Conservation (phyloP, 2,888 invertebrate species). For the Tiliacea aurago region DNA sequence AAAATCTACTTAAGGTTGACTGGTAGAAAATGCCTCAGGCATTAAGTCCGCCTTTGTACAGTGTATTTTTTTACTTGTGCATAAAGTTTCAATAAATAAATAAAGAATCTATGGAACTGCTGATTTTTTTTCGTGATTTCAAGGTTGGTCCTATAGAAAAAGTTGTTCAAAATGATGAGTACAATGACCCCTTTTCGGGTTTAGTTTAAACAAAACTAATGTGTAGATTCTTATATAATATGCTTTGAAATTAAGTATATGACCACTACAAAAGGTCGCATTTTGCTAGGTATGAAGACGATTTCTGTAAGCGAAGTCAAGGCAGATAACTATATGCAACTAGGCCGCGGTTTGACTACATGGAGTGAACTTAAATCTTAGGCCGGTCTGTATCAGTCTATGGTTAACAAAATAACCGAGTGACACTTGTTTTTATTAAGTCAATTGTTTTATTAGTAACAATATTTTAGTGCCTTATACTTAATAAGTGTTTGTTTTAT, state of each 20-base stretch:
- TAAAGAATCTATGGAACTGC: too few relatives aligned
- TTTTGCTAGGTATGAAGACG: constrained; percentile 3
- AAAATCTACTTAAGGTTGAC: too few relatives aligned
- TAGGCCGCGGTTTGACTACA: background rate
- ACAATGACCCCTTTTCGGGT: too few relatives aligned
- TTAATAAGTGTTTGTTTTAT: constrained; percentile 60
- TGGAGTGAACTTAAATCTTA: background rate
- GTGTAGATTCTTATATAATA: constrained; percentile 2
- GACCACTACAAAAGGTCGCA: background rate
- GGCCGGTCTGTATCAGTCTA: background rate
- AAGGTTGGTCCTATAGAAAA: too few relatives aligned
- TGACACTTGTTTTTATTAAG: constrained; percentile 22
- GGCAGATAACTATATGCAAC: background rate
- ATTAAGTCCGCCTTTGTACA: too few relatives aligned
- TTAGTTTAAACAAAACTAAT: too few relatives aligned
- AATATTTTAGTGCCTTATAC: constrained; percentile 53
- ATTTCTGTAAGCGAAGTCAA: background rate
- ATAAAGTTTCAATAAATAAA: too few relatives aligned
- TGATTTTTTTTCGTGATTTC: too few relatives aligned
- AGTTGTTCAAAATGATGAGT: too few relatives aligned
- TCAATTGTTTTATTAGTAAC: constrained; percentile 44
- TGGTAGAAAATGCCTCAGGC: too few relatives aligned
- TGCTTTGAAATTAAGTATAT: constrained; percentile 19
- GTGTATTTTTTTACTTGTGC: too few relatives aligned
- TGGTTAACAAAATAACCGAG: constrained; percentile 5